Evolutionary conservation across 2,113 vertebrate species (phyloP).

Genomic region (Ariopsis seemanni): DNA sequence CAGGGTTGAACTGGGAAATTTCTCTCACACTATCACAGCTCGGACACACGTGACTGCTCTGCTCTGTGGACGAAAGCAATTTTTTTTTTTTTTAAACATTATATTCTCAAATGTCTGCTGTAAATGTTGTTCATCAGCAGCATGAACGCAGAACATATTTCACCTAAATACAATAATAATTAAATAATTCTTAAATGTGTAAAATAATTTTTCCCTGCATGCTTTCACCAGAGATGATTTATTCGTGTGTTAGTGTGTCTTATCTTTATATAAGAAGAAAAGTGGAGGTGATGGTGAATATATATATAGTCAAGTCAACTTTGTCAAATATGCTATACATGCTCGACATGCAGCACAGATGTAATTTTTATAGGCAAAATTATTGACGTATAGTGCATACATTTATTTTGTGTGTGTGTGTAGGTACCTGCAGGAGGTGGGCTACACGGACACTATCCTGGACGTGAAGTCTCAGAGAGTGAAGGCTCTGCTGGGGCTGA

Average conservation of each 20-base stretch:
- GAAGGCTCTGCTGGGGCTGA: slow-evolving; percentile 83
- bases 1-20: not conserved
- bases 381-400: not conserved
- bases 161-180: not conserved
- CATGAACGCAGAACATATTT: not conserved
- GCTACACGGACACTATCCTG: slow-evolving; percentile 93
- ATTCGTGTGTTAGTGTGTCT: not conserved
- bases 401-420: slow-evolving; percentile 3
- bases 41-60: too few species aligned
- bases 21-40: not conserved
- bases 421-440: slow-evolving; percentile 96
- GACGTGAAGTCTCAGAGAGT: slow-evolving; percentile 95
- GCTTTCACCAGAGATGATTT: not conserved
- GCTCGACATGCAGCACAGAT: too few species aligned
- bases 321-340: too few species aligned
- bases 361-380: not conserved
- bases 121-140: too few species aligned
- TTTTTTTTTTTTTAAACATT: not conserved
- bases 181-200: not conserved
- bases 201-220: too few species aligned
- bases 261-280: too few species aligned
- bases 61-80: too few species aligned
- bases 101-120: not conserved
- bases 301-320: too few species aligned
- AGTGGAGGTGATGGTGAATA: not conserved